These are phyloP conservation scores for Heliconius erato DNA, from an alignment of 2,888 invertebrate species.

Conservation along the genomic window DNA sequence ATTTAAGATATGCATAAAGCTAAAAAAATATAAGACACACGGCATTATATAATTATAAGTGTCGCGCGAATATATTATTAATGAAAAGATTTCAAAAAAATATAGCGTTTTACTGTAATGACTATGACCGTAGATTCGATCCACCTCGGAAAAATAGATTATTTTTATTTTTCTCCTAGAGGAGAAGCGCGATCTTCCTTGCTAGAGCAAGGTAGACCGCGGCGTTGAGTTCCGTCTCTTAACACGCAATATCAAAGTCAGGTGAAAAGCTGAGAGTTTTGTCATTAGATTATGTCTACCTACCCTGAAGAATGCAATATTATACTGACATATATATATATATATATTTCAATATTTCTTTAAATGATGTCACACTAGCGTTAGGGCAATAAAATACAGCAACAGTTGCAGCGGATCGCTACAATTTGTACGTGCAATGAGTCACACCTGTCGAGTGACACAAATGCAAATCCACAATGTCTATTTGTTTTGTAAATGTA, in stretches of 20 bases:
- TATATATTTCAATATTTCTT: not conserved
- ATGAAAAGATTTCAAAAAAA: not conserved
- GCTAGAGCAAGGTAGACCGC: too few species aligned
- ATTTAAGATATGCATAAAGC: not conserved
- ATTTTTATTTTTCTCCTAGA: too few species aligned
- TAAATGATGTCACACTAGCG: constrained; percentile 58
- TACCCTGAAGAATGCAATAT: too few species aligned
- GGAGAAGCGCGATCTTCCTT: too few species aligned
- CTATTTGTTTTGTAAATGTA: constrained; percentile 38
- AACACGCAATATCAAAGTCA: too few species aligned
- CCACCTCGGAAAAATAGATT: too few species aligned
- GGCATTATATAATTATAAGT: too few species aligned
- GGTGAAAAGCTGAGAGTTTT: too few species aligned
- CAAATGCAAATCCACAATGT: constrained; percentile 34
- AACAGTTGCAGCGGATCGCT: constrained; percentile 36
- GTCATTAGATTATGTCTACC: too few species aligned
- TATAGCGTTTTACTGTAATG: not conserved
- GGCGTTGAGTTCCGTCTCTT: too few species aligned
- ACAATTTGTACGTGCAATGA: constrained; percentile 48
- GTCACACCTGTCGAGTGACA: constrained; percentile 40
- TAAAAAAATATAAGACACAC: not conserved
- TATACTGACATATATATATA: not conserved
- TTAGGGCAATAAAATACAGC: constrained; percentile 44
- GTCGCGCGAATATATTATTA: too few species aligned
- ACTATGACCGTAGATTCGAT: too few species aligned